These are phyloP conservation scores for Apodemus speciosus DNA, from an alignment of 2,113 vertebrate genomes.

Conservation along the genomic window DNA sequence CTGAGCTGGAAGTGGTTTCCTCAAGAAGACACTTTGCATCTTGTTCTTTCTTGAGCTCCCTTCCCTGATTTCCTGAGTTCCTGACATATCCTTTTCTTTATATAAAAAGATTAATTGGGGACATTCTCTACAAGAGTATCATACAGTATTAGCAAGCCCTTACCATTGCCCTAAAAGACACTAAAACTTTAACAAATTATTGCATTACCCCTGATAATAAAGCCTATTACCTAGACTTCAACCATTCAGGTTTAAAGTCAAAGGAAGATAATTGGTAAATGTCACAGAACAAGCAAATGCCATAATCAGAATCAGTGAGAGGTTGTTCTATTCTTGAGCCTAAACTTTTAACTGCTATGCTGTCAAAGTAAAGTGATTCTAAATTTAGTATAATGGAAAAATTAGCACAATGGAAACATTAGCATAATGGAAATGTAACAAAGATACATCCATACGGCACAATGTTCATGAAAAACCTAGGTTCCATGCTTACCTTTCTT, in stretches of 20 bases:
- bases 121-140: neutral
- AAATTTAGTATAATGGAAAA: neutral
- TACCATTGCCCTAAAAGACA: neutral
- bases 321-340: neutral
- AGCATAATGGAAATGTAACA: neutral
- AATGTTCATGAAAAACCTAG: no score
- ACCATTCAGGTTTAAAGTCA: neutral
- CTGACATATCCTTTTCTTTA: neutral
- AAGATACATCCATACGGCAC: rapidly evolving
- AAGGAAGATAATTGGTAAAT: neutral
- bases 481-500: neutral
- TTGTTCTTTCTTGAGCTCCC: neutral
- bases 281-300: neutral
- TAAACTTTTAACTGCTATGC: no score
- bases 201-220: neutral
- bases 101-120: neutral
- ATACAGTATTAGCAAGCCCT: neutral
- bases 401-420: neutral
- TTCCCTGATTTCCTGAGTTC: neutral
- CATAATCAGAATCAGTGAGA: neutral
- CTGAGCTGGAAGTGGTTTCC: no score
- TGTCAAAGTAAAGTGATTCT: neutral
- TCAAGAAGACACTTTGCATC: neutral
- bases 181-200: neutral
- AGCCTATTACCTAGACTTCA: neutral